phyloP scores from a whole-genome alignment of 1,140 invertebrate genomes.

The Drosophila lacteicornis region DNA sequence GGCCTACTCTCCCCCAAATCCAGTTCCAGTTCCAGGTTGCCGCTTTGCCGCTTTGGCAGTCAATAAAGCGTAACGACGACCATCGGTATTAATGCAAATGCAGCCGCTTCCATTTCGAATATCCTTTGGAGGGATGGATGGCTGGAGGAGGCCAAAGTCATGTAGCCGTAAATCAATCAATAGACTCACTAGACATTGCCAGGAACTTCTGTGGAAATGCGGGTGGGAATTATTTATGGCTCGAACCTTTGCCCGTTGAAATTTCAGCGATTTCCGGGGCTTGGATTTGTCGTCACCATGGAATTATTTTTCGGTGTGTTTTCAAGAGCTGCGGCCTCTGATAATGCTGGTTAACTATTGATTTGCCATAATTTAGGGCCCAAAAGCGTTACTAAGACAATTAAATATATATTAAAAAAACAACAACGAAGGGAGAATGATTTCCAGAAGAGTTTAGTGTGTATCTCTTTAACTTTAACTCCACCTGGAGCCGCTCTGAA shows the following conservation, averaged over 20 bases:
- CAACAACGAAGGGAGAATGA: background rate
- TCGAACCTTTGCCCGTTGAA: background rate
- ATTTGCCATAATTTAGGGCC: conserved; percentile 14
- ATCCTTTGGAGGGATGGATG: conserved; percentile 35
- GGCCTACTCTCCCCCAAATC: background rate
- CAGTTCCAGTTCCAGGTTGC: background rate
- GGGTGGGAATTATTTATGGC: conserved; percentile 33
- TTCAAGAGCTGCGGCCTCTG: background rate
- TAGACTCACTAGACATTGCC: conserved; percentile 15
- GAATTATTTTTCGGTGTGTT: conserved; percentile 3
- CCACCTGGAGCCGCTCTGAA: conserved; percentile 3
- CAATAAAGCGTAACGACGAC: conserved; percentile 68
- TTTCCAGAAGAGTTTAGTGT: too few species aligned
- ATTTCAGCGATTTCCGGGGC: conserved; percentile 2
- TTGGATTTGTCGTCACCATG: conserved; percentile 29
- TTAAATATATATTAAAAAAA: background rate
- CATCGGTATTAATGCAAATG: conserved; percentile 68
- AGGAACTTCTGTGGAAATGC: conserved; percentile 48
- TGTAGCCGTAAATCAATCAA: conserved; percentile 75
- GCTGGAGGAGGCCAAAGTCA: conserved; percentile 9
- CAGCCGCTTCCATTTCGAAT: conserved; percentile 16
- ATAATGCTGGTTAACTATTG: conserved; percentile 13
- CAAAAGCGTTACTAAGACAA: background rate
- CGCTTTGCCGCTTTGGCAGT: conserved; percentile 38
- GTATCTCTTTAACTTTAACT: conserved; percentile 3